These are phyloP conservation scores for Muscicapa comitata DNA, from an alignment of 2,797 vertebrate genomes.

Conservation along the genomic window DNA sequence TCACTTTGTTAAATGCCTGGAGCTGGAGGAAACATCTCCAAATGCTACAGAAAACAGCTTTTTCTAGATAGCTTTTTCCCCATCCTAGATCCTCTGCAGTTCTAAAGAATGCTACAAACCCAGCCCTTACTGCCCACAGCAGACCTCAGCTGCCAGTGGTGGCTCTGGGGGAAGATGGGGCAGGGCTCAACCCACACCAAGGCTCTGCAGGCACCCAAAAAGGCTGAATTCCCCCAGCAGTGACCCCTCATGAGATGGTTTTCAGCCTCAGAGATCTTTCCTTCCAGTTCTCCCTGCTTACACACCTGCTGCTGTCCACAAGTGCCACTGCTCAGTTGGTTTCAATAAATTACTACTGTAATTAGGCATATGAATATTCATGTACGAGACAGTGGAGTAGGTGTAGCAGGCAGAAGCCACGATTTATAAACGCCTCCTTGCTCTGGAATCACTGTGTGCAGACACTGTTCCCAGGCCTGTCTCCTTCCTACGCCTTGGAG, in stretches of 20 bases:
- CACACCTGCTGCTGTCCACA: not conserved
- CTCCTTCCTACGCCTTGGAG: conserved; percentile 51
- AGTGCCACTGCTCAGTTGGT: not conserved
- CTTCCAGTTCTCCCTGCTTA: not conserved
- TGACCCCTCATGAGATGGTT: not conserved
- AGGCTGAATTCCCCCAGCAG: not conserved
- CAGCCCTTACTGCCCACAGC: not conserved
- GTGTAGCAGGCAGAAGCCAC: conserved; percentile 37
- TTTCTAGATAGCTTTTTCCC: not conserved
- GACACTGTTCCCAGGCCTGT: conserved; percentile 43
- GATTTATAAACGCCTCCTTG: conserved; percentile 51
- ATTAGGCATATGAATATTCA: conserved; percentile 9
- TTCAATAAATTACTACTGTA: conserved; percentile 14
- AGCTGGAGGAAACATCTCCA: not conserved
- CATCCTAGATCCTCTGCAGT: not conserved
- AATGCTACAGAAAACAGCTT: not conserved
- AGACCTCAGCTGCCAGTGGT: not conserved
- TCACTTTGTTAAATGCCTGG: conserved; percentile 16
- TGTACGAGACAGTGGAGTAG: conserved; percentile 13
- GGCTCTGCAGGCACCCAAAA: not conserved
- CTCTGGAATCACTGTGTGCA: conserved; percentile 14
- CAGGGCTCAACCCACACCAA: not conserved
- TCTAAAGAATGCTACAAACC: not conserved
- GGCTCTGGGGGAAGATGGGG: not conserved
- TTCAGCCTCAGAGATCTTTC: not conserved